Conservation (phyloP, 2,113 vertebrate genomes). For the Nycticorax nycticorax region DNA sequence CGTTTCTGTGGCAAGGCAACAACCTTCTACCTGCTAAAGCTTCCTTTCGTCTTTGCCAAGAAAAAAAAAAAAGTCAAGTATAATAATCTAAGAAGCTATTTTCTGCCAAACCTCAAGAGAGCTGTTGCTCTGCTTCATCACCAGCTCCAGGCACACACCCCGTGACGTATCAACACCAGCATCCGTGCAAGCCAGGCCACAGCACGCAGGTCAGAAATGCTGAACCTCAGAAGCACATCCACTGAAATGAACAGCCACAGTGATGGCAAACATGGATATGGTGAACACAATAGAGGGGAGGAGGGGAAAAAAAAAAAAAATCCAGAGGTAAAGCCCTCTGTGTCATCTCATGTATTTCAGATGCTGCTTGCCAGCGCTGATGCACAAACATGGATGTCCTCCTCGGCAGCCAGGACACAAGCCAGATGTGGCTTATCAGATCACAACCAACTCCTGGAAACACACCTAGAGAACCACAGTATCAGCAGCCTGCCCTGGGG, state of each 20-base stretch:
- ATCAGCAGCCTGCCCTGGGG: not conserved
- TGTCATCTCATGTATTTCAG: not conserved
- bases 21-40: conserved; percentile 33
- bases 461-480: not conserved
- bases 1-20: not conserved
- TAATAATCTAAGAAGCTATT: not conserved
- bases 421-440: not conserved
- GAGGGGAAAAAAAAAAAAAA: not conserved
- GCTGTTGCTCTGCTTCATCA: not conserved
- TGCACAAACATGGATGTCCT: not conserved
- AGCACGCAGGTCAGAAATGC: fast-evolving
- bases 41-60: conserved; percentile 19
- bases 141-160: not conserved
- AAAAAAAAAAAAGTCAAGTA: not conserved
- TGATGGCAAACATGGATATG: fast-evolving
- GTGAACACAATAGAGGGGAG: fast-evolving
- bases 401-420: not conserved
- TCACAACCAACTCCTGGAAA: not conserved
- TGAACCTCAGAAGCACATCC: not conserved
- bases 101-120: conserved; percentile 30
- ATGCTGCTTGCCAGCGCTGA: not conserved
- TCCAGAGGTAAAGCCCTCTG: not conserved
- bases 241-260: not conserved
- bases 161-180: fast-evolving
- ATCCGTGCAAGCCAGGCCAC: not conserved